Percentiles rank a stretch among this genome's conserved stretches.
phyloP scores from a whole-genome alignment of 2,888 invertebrate genomes.

The Podabrus alpinus region DNA sequence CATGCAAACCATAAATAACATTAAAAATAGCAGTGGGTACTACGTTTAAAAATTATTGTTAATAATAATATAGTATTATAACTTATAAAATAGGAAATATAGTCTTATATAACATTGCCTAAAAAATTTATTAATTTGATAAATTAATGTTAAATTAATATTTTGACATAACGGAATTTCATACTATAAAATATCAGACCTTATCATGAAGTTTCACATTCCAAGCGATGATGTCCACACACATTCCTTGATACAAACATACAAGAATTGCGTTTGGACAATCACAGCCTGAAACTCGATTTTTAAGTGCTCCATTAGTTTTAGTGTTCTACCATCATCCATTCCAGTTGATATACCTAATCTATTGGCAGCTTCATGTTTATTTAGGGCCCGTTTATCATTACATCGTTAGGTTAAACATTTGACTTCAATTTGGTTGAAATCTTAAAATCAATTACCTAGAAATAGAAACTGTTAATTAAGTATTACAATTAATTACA shows the following conservation, averaged over 20 bases:
- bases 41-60: too few species aligned
- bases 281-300: constrained; percentile 62
- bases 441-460: not conserved
- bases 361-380: not conserved
- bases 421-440: not conserved
- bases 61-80: too few species aligned
- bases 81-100: too few species aligned
- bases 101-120: not conserved
- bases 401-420: not conserved
- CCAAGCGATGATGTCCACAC: constrained; percentile 66
- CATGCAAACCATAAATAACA: too few species aligned
- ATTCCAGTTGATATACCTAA: not conserved
- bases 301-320: not conserved
- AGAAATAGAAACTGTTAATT: not conserved
- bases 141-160: not conserved
- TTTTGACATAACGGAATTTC: not conserved
- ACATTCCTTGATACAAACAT: constrained; percentile 62
- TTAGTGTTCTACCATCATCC: not conserved
- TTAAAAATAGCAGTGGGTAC: too few species aligned
- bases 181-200: not conserved
- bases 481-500: not conserved
- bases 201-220: constrained; percentile 39
- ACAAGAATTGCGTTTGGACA: constrained; percentile 74
- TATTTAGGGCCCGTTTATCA: not conserved
- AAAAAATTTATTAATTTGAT: not conserved